These are phyloP conservation scores for Ichneumon xanthorius DNA, from an alignment of 2,888 invertebrate genomes.

Conservation along the genomic window DNA sequence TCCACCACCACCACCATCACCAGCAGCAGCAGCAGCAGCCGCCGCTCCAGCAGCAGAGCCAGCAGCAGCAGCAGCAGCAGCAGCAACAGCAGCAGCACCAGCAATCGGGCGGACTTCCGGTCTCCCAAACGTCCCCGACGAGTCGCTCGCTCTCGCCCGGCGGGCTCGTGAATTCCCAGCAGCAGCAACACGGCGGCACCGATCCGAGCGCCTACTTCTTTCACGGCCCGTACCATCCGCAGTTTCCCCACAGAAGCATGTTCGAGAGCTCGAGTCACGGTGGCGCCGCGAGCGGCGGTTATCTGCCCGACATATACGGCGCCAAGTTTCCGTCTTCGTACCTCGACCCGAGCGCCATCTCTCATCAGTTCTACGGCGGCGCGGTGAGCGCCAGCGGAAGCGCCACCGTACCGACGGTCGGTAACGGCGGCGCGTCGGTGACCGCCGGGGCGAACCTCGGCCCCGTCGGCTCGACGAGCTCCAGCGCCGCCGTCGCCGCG, in stretches of 20 bases:
- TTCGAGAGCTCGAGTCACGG: constrained; percentile 87
- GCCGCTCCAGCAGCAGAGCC: constrained; percentile 85
- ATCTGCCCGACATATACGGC: constrained; percentile 83
- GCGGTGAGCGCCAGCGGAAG: constrained; percentile 56
- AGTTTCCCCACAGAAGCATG: constrained; percentile 86
- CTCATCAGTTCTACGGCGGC: constrained; percentile 85
- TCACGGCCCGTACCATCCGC: constrained; percentile 86
- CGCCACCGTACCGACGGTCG: too few relatives aligned
- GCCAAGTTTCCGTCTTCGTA: constrained; percentile 84
- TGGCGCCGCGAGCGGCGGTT: constrained; percentile 83
- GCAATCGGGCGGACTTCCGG: constrained; percentile 82
- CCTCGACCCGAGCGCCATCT: constrained; percentile 84
- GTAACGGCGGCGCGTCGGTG: constrained; percentile 61
- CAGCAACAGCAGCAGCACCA: constrained; percentile 84
- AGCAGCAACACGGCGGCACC: constrained; percentile 80
- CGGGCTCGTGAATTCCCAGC: constrained; percentile 80
- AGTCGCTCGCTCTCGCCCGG: constrained; percentile 87
- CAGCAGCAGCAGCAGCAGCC: constrained; percentile 84
- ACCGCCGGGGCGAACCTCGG: constrained; percentile 75
- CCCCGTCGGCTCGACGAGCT: constrained; percentile 78
- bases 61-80: constrained; percentile 81
- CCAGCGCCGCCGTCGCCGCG: constrained; percentile 56
- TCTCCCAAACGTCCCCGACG: constrained; percentile 88
- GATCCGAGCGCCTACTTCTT: constrained; percentile 89
- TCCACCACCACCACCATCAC: constrained; percentile 86